Conservation (phyloP, 2,113 vertebrate genomes). For the Gadus chalcogrammus region DNA sequence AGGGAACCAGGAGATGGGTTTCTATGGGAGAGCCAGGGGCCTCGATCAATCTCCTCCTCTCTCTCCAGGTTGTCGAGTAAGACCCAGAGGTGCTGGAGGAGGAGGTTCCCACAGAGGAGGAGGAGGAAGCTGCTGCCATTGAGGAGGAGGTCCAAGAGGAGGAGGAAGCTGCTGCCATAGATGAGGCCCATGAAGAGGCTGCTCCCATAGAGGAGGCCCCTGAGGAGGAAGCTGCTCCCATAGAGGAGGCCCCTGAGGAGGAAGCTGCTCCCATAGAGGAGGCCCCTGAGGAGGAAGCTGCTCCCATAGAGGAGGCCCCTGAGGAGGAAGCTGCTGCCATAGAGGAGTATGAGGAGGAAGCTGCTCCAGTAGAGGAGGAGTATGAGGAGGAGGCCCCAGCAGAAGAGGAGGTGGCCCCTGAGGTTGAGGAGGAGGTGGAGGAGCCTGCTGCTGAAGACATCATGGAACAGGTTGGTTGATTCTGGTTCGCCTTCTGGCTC, state of each 20-base stretch:
- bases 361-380: neutral
- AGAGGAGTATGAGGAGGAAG: constrained; percentile 30
- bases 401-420: constrained; percentile 19
- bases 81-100: constrained; percentile 62
- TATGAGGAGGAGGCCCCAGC: constrained; percentile 11
- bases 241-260: neutral
- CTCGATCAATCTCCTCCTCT: neutral
- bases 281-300: neutral
- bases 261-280: neutral
- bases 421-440: constrained; percentile 5
- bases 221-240: neutral
- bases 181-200: neutral
- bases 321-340: neutral
- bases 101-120: constrained; percentile 27
- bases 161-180: neutral
- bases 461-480: constrained; percentile 4
- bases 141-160: neutral
- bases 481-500: neutral
- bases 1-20: too few relatives aligned
- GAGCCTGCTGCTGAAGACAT: constrained; percentile 11
- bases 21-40: too few relatives aligned
- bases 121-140: constrained; percentile 27
- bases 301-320: neutral
- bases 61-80: constrained; percentile 54
- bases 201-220: neutral